Base-by-base conservation (phyloP, 2,113 vertebrate species). In the Eulacestoma nigropectus region DNA sequence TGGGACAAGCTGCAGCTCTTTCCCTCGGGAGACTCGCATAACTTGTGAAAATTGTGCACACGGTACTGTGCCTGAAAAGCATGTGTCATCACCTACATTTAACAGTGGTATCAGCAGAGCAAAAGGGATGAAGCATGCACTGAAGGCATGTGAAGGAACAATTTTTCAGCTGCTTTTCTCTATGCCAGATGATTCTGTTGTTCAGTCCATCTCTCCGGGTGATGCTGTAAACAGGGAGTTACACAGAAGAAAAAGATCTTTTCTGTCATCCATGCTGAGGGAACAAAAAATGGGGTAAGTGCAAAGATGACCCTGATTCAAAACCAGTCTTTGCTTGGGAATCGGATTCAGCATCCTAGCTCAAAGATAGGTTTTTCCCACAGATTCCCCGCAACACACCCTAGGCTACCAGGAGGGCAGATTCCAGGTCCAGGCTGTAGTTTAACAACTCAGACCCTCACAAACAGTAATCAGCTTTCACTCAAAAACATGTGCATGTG, bases 61-160 rank as follows among this genome's bases (percentile, higher is more conserved):
- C 14, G 4, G 7, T 25, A 11, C 67, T 90, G 95, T 69, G 95
- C 96, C 95, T 97, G 97, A 95, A 85, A 86, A 50, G 55, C 78
- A 87, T 96, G 92, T 86, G 96, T 96, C 96, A 89, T 95, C 93
- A 76, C 75, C 96, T 88, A 82, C 96, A 95, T 96, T 94, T 97
- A 92, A 93, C 84, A 91, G 87, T 65, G 74, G 65, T 93, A 95
- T 96, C 90, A 90, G 76, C 74, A 69, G 35, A 86, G 76, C 90
- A 78, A 95, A 95, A 27, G 47, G 42, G 56, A 93, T 75, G 82
- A 97, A 96, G 87, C 75, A 50, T 60, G 65, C 33, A 56, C 63
- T 95, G 79, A 60, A 70, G 83, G 80, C 32, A 72, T 89, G 77
- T 78, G 62, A 82, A 94, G 82, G 77, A 74, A 94, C 67, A 27